Evolutionary conservation across 2,797 vertebrate species (phyloP).

Genomic region (Mus spretus): DNA sequence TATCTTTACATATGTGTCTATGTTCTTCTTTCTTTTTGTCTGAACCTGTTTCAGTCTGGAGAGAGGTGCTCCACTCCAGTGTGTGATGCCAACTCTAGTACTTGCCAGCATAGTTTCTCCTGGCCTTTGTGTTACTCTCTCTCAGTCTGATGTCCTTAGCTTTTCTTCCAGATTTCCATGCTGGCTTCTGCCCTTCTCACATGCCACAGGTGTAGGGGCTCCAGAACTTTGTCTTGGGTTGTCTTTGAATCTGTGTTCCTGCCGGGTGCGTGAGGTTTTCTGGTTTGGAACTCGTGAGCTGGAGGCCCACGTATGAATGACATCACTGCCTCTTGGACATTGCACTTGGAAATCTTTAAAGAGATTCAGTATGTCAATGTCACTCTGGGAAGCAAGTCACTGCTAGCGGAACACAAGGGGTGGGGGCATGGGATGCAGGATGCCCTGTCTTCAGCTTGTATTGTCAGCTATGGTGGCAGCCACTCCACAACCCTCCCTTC

Average conservation of each 20-base stretch:
- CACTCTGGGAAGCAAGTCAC: not conserved
- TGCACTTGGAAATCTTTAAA: not conserved
- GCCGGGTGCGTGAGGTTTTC: not conserved
- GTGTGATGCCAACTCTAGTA: not conserved
- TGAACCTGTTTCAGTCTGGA: not conserved
- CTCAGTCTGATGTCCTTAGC: not conserved
- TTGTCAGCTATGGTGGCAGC: accelerated
- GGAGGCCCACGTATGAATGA: not conserved
- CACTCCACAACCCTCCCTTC: accelerated
- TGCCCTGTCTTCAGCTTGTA: not conserved
- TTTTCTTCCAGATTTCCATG: not conserved
- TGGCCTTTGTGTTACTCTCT: not conserved
- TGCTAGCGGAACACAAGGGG: not conserved
- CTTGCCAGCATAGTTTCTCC: not conserved
- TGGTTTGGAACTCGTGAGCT: not conserved
- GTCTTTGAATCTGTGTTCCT: not conserved
- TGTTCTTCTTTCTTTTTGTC: not conserved
- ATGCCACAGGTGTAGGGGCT: not conserved
- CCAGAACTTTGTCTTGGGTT: not conserved
- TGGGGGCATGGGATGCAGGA: too few relatives aligned
- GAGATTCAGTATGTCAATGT: not conserved
- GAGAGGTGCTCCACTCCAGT: not conserved
- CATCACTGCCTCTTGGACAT: not conserved
- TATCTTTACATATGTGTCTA: not conserved
- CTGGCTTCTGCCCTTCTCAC: not conserved